Percentiles rank a stretch among this genome's conserved stretches.
Evolutionary conservation across 35 echinoderm and acorn worm genomes (phyloP).

Genomic region (Heliocidaris erythrogramma): DNA sequence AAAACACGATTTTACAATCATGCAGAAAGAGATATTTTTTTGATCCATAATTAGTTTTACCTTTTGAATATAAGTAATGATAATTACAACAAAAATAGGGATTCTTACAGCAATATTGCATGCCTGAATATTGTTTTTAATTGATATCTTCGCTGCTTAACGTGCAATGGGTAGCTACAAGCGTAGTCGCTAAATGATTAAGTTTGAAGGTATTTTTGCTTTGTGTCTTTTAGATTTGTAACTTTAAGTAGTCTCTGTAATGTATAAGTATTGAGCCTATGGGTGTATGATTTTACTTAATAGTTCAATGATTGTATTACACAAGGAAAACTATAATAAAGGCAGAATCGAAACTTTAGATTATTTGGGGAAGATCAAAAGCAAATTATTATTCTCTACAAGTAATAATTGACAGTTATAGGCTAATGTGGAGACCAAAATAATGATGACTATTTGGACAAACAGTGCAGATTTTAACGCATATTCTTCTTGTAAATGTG

Average conservation of each 20-base stretch:
- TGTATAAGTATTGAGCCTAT: background rate
- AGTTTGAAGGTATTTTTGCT: background rate
- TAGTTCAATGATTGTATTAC: too few relatives aligned
- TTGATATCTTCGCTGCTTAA: background rate
- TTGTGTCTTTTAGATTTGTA: background rate
- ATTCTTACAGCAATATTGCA: slow-evolving; percentile 12
- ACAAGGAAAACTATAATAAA: too few relatives aligned
- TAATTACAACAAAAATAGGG: background rate
- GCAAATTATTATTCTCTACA: too few relatives aligned
- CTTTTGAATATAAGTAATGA: background rate
- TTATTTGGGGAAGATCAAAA: too few relatives aligned
- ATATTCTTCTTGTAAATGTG: too few relatives aligned
- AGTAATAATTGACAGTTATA: too few relatives aligned
- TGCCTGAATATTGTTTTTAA: background rate
- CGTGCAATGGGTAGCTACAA: background rate
- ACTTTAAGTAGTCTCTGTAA: background rate
- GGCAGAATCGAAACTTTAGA: too few relatives aligned
- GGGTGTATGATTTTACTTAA: background rate
- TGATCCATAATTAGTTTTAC: background rate
- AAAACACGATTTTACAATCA: background rate
- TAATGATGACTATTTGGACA: too few relatives aligned
- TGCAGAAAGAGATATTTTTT: background rate
- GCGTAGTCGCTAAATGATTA: background rate
- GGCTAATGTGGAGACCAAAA: too few relatives aligned
- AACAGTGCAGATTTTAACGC: too few relatives aligned